Percentiles rank a stretch among this genome's conserved stretches.
These are phyloP conservation scores for Watsonalla cultraria DNA, from an alignment of 2,888 invertebrate genomes.

Conservation along the genomic window DNA sequence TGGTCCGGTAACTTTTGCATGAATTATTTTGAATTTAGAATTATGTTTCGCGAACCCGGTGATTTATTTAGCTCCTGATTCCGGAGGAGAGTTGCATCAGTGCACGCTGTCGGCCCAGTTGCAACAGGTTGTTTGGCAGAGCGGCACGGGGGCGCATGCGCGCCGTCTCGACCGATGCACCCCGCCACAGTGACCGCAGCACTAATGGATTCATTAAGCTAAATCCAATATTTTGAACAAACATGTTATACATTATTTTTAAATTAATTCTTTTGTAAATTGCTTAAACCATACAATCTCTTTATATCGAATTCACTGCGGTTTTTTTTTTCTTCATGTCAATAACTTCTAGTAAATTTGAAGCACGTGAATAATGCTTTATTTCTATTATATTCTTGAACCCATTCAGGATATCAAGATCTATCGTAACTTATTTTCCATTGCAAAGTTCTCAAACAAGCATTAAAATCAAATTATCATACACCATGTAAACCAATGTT, in stretches of 20 bases:
- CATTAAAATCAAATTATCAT: background rate
- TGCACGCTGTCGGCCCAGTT: conserved; percentile 66
- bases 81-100: conserved; percentile 64
- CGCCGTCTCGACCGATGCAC: conserved; percentile 43
- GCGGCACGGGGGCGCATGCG: conserved; percentile 56
- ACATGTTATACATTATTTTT: background rate
- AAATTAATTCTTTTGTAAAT: background rate
- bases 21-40: conserved; percentile 9
- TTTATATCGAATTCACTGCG: too few species aligned
- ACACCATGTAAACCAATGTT: background rate
- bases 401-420: too few species aligned
- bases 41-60: conserved; percentile 24
- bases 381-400: too few species aligned
- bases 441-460: background rate
- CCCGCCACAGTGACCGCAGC: conserved; percentile 52
- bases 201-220: conserved; percentile 1
- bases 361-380: too few species aligned
- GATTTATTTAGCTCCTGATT: conserved; percentile 47
- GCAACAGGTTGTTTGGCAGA: conserved; percentile 76
- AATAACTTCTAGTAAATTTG: too few species aligned
- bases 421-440: too few species aligned
- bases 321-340: too few species aligned
- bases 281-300: too few species aligned
- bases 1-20: conserved; percentile 19
- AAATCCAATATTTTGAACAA: background rate